Conservation (phyloP, 2,888 invertebrate species). For the Agrotis puta region DNA sequence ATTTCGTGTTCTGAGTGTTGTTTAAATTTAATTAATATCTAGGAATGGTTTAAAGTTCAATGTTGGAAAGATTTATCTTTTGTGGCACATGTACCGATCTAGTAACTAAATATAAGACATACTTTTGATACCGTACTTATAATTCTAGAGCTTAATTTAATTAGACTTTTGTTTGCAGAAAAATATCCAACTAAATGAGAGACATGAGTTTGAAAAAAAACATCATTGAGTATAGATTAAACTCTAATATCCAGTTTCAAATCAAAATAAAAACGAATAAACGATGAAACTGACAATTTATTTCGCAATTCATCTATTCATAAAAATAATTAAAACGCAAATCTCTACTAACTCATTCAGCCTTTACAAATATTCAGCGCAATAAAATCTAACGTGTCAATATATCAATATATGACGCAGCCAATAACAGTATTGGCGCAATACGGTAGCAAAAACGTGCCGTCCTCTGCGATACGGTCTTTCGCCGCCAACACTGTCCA, state of each 20-base stretch:
- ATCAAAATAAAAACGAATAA: not conserved
- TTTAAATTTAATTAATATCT: conserved; percentile 52
- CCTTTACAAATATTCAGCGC: conserved; percentile 20
- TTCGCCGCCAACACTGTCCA: conserved; percentile 70
- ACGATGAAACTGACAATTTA: not conserved
- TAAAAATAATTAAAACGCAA: conserved; percentile 10
- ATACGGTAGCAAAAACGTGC: conserved; percentile 58
- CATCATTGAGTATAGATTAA: too few relatives aligned
- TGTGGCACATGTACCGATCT: not conserved
- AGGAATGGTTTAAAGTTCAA: not conserved
- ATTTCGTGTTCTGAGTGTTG: conserved; percentile 20
- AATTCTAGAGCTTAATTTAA: too few relatives aligned
- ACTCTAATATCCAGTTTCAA: not conserved
- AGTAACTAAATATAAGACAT: not conserved
- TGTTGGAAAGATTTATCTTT: conserved; percentile 2
- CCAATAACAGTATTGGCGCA: conserved; percentile 46
- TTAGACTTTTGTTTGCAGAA: too few relatives aligned
- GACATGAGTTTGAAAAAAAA: too few relatives aligned
- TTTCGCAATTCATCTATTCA: not conserved
- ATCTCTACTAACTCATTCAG: not conserved
- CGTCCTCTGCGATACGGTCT: conserved; percentile 40
- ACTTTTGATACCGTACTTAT: not conserved
- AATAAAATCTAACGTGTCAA: conserved; percentile 28
- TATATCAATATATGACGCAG: conserved; percentile 25
- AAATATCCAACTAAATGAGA: too few relatives aligned